Percentiles rank a stretch among this genome's conserved stretches.
Evolutionary conservation across 2,888 invertebrate species (phyloP).

Genomic region (Mayetiola destructor): DNA sequence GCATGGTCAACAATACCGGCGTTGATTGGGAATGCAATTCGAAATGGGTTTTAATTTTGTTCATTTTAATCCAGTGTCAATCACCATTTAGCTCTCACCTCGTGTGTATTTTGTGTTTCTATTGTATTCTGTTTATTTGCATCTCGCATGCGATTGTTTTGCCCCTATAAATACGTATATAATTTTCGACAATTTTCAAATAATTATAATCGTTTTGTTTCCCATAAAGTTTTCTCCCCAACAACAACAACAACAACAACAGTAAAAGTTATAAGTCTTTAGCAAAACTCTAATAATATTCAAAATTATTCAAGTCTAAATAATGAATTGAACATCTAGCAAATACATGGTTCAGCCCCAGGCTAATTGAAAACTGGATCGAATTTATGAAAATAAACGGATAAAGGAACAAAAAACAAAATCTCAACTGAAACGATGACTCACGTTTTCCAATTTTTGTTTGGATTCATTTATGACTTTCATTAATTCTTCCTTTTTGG

Average conservation of each 20-base stretch:
- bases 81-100: slow-evolving; percentile 30
- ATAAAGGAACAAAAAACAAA: background rate
- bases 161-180: slow-evolving; percentile 13
- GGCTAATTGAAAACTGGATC: too few species aligned
- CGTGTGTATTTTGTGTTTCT: slow-evolving; percentile 25
- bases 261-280: background rate
- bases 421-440: slow-evolving; percentile 27
- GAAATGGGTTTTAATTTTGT: background rate
- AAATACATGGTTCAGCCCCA: too few species aligned
- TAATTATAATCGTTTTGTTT: background rate
- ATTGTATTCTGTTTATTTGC: slow-evolving; percentile 27
- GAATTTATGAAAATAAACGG: too few species aligned
- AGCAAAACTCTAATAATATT: too few species aligned
- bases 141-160: slow-evolving; percentile 26
- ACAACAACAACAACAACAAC: background rate
- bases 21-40: background rate
- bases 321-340: too few species aligned
- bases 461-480: slow-evolving; percentile 72
- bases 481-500: slow-evolving; percentile 55
- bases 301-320: too few species aligned
- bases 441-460: slow-evolving; percentile 73
- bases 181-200: background rate
- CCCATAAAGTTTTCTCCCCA: background rate
- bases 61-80: background rate
- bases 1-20: too few species aligned